Evolutionary conservation across 2,113 vertebrate species (phyloP).

Genomic region (Burhinus oedicnemus): DNA sequence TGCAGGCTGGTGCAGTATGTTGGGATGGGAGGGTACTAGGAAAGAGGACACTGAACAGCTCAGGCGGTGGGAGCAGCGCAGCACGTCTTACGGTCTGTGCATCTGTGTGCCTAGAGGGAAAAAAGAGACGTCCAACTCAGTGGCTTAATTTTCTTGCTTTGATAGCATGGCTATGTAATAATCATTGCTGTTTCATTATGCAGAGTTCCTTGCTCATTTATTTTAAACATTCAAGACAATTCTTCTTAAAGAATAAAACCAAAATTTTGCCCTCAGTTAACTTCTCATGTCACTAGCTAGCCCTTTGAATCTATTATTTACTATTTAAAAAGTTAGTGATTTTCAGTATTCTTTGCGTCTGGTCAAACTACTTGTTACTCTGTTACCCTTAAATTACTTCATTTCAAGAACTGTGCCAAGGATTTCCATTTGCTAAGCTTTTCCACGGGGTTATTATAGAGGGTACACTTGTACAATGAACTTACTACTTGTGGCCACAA

Average conservation of each 20-base stretch:
- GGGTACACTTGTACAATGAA: not conserved
- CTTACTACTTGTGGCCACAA: not conserved
- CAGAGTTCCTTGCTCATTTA: not conserved
- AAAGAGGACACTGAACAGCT: no score
- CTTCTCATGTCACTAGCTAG: not conserved
- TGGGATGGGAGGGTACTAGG: no score
- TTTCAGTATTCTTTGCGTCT: not conserved
- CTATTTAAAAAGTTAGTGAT: not conserved
- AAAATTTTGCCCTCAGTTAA: not conserved
- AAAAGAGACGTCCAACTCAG: no score
- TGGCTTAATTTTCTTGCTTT: no score
- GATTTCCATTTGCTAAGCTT: not conserved
- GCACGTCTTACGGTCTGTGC: no score
- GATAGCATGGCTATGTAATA: no score
- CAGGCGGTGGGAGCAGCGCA: no score
- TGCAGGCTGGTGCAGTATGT: no score
- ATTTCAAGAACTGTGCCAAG: not conserved
- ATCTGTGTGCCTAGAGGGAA: no score
- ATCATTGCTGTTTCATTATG: no score
- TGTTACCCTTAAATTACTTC: not conserved
- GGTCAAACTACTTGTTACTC: not conserved
- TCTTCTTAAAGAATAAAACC: not conserved
- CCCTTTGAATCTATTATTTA: not conserved
- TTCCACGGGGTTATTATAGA: not conserved
- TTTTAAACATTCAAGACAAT: not conserved